Evolutionary conservation across 2,797 vertebrate species (phyloP).

Genomic region (Podarcis lilfordi): DNA sequence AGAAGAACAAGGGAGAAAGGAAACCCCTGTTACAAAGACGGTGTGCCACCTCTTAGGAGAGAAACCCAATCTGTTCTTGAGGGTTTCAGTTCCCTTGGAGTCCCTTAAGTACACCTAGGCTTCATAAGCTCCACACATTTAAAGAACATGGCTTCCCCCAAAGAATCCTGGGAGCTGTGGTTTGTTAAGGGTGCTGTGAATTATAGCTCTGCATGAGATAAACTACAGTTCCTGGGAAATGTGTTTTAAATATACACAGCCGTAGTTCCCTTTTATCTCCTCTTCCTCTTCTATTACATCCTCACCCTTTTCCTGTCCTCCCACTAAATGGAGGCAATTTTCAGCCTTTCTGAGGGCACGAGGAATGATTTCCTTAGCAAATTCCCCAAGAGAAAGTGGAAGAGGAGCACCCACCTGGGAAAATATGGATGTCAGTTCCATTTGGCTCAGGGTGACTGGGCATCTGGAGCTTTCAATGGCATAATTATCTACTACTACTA

Average conservation of each 20-base stretch:
- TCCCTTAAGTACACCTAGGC: background rate
- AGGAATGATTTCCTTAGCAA: background rate
- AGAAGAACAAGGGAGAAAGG: background rate
- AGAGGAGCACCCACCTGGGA: background rate
- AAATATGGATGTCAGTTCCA: background rate
- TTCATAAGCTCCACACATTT: no score
- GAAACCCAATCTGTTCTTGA: background rate
- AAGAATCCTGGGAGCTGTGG: no score
- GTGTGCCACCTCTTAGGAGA: background rate
- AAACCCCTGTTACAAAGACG: background rate
- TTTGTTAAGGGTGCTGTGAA: no score
- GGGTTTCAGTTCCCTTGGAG: background rate
- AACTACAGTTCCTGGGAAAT: no score
- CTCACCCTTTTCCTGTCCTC: background rate
- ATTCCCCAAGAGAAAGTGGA: background rate
- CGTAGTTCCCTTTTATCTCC: background rate
- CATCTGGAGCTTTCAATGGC: background rate
- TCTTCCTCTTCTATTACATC: background rate
- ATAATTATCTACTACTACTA: background rate
- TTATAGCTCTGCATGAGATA: no score
- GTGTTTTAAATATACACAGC: no score
- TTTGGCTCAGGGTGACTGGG: background rate
- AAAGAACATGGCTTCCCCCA: no score
- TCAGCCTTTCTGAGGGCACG: background rate
- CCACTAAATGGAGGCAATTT: background rate